These are phyloP conservation scores for Hydrochoerus hydrochaeris DNA, from an alignment of 2,113 vertebrate genomes.

Conservation along the genomic window DNA sequence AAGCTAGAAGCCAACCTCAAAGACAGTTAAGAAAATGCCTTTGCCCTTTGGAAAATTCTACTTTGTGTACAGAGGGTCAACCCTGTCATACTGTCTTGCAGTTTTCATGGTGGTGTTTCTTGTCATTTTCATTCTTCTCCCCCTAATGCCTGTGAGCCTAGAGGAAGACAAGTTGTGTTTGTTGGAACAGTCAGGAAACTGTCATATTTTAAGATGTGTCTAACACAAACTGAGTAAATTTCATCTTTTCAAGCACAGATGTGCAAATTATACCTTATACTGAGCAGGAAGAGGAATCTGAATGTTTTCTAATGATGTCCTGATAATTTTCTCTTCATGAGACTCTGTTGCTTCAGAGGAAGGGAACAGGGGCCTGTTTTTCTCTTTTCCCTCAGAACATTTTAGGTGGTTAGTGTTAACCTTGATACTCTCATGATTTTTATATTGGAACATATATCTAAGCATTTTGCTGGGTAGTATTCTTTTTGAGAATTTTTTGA, in stretches of 20 bases:
- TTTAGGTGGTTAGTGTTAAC: not conserved
- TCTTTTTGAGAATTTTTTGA: not conserved
- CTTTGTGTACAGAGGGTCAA: not conserved
- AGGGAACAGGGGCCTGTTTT: not conserved
- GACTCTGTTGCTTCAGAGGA: not conserved
- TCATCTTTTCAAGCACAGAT: slow-evolving; percentile 28
- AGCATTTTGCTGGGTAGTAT: not conserved
- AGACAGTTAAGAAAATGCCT: not conserved
- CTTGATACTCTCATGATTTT: not conserved
- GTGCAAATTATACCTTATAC: slow-evolving; percentile 3
- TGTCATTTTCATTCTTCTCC: not conserved
- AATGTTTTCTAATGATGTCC: not conserved
- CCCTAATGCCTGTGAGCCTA: not conserved
- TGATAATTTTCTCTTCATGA: slow-evolving; percentile 10
- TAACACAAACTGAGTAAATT: not conserved
- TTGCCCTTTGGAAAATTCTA: not conserved
- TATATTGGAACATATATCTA: not conserved
- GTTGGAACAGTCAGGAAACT: not conserved
- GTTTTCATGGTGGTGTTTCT: not conserved
- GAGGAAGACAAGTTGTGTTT: not conserved
- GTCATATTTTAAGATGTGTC: not conserved
- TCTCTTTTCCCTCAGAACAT: not conserved
- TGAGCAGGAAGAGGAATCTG: not conserved
- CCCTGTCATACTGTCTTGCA: not conserved
- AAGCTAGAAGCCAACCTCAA: not conserved